Percentiles rank a stretch among this genome's conserved stretches.
phyloP scores from a whole-genome alignment of 2,797 vertebrate species.

The Mallotus villosus region DNA sequence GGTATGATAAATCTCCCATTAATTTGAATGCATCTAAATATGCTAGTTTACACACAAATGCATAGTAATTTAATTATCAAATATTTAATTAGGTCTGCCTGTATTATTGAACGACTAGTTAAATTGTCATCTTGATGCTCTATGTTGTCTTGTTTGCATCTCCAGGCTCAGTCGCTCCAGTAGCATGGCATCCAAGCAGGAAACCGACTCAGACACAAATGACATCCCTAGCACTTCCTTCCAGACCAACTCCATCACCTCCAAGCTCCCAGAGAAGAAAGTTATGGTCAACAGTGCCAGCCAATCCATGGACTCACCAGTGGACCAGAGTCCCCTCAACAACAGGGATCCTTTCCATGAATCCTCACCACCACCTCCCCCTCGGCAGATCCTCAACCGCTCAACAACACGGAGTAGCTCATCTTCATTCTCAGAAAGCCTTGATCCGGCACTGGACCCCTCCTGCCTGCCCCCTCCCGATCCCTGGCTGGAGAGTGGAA shows the following conservation, averaged over 20 bases:
- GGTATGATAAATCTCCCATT: not conserved
- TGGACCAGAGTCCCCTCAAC: conserved; percentile 78
- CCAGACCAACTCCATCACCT: conserved; percentile 57
- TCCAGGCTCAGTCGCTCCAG: conserved; percentile 87
- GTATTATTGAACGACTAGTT: not conserved
- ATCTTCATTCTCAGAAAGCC: conserved; percentile 95
- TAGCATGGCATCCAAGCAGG: conserved; percentile 96
- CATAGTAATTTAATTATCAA: too few relatives aligned
- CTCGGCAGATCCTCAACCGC: conserved; percentile 84
- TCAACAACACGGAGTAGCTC: conserved; percentile 88
- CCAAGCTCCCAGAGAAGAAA: conserved; percentile 86
- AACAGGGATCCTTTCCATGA: conserved; percentile 64
- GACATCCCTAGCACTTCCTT: conserved; percentile 69
- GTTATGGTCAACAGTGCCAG: conserved; percentile 77
- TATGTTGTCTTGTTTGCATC: conserved; percentile 34
- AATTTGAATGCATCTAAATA: conserved; percentile 6
- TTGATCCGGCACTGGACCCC: conserved; percentile 91
- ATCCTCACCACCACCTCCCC: conserved; percentile 67
- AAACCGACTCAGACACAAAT: conserved; percentile 91
- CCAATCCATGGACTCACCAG: conserved; percentile 82
- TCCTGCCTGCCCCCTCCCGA: conserved; percentile 94
- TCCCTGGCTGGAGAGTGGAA: conserved; percentile 93
- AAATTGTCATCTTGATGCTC: not conserved
- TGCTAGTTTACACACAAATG: conserved; percentile 2
- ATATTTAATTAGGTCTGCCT: too few relatives aligned